A percentile compares a stretch with the other conserved stretches of the same genome.
Evolutionary conservation across 1,140 invertebrate species (phyloP).

Genomic region (Drosophila malerkotliana): DNA sequence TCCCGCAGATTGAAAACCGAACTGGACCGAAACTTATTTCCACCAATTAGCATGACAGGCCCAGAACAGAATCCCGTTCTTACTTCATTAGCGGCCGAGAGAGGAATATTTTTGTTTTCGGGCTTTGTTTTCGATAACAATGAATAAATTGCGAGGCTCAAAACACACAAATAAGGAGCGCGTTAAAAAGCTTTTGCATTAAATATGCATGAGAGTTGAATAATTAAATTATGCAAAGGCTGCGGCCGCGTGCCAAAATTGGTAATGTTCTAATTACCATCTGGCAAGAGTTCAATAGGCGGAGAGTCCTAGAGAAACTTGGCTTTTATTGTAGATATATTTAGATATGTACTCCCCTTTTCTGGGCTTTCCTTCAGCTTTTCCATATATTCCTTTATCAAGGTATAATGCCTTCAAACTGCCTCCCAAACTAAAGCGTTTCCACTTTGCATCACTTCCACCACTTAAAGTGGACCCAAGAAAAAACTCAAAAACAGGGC

Average conservation of each 20-base stretch:
- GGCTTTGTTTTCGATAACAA: constrained; percentile 61
- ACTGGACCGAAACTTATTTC: constrained; percentile 30
- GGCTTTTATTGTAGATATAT: constrained; percentile 13
- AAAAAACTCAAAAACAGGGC: constrained; percentile 24
- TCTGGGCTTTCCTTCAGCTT: neutral
- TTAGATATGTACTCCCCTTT: neutral
- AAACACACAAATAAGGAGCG: constrained; percentile 71
- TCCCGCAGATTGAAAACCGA: constrained; percentile 10
- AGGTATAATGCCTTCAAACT: constrained; percentile 21
- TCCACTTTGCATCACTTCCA: constrained; percentile 33
- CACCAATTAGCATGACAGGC: constrained; percentile 31
- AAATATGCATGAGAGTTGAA: constrained; percentile 71
- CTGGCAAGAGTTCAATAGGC: constrained; percentile 71
- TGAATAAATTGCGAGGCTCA: constrained; percentile 53
- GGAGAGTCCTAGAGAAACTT: constrained; percentile 7
- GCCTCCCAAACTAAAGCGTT: neutral
- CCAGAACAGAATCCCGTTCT: constrained; percentile 6
- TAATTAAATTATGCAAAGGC: constrained; percentile 76
- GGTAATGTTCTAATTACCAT: constrained; percentile 74
- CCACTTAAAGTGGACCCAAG: constrained; percentile 27
- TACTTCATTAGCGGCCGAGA: constrained; percentile 36
- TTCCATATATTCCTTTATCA: constrained; percentile 38
- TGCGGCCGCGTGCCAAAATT: constrained; percentile 77
- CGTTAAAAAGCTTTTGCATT: constrained; percentile 74
- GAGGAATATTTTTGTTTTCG: constrained; percentile 42